phyloP scores from a whole-genome alignment of 2,113 vertebrate species.

The Heteronetta atricapilla region DNA sequence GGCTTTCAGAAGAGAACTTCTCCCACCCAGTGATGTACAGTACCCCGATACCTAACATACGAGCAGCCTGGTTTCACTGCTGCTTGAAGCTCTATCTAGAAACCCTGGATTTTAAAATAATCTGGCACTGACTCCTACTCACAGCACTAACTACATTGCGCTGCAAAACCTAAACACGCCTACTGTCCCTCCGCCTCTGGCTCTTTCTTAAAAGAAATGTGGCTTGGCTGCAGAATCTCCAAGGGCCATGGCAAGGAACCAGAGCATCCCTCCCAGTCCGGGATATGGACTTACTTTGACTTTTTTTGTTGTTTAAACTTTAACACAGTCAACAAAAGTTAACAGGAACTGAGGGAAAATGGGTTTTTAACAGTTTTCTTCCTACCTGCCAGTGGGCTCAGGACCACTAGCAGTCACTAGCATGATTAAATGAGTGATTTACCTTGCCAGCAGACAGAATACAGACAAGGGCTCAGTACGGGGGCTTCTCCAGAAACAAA shows the following conservation, averaged over 20 bases:
- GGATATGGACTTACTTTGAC: rapidly evolving
- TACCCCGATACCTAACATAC: neutral
- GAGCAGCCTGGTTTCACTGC: neutral
- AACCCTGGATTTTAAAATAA: neutral
- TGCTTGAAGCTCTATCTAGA: neutral
- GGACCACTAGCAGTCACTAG: too few species aligned
- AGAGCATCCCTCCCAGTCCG: neutral
- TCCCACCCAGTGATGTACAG: neutral
- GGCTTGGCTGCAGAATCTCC: neutral
- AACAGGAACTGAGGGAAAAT: too few species aligned
- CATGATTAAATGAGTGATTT: neutral
- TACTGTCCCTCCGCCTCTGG: neutral
- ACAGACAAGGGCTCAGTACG: rapidly evolving
- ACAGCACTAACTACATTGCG: neutral
- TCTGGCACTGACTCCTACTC: neutral
- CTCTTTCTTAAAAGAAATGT: neutral
- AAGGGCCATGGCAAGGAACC: neutral
- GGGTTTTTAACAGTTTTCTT: neutral
- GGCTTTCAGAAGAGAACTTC: neutral
- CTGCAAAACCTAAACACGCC: neutral
- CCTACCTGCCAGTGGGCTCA: too few species aligned
- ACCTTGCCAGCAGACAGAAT: neutral
- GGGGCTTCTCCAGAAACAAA: neutral
- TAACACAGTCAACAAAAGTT: neutral
- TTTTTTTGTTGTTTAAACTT: neutral